These are phyloP conservation scores for Ophiodon elongatus DNA, from an alignment of 2,113 vertebrate genomes.

Conservation along the genomic window DNA sequence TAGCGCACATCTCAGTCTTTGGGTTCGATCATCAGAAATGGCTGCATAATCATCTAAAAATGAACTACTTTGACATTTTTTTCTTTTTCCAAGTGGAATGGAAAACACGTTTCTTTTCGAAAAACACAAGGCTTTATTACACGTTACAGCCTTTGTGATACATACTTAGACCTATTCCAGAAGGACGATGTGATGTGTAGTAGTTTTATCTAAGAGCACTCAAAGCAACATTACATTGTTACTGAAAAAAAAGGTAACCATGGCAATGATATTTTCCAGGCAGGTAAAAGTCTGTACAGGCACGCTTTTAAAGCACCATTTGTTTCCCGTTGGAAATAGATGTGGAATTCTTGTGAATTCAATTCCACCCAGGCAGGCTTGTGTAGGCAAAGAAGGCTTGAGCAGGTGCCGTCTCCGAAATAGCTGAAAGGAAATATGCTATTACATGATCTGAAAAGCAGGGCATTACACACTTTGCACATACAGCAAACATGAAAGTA, in stretches of 20 bases:
- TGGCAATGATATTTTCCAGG: slow-evolving; percentile 67
- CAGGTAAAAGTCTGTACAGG: slow-evolving; percentile 70
- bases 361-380: slow-evolving; percentile 39
- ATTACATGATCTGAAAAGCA: slow-evolving; percentile 24
- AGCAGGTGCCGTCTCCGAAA: neutral
- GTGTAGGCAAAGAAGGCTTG: slow-evolving; percentile 31
- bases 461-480: slow-evolving; percentile 32
- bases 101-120: slow-evolving; percentile 24
- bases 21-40: neutral
- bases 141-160: slow-evolving; percentile 33
- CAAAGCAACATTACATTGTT: slow-evolving; percentile 57
- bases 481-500: slow-evolving; percentile 36
- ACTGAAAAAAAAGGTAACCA: slow-evolving; percentile 68
- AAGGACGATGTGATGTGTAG: slow-evolving; percentile 47
- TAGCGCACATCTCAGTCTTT: neutral
- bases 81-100: neutral
- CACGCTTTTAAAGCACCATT: slow-evolving; percentile 77
- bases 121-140: slow-evolving; percentile 63
- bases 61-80: neutral
- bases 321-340: slow-evolving; percentile 61
- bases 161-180: slow-evolving; percentile 25
- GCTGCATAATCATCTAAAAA: neutral
- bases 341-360: slow-evolving; percentile 32
- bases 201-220: slow-evolving; percentile 59
- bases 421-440: slow-evolving; percentile 24